These are phyloP conservation scores for Loxodonta africana DNA, from an alignment of 2,113 vertebrate genomes.

Conservation along the genomic window DNA sequence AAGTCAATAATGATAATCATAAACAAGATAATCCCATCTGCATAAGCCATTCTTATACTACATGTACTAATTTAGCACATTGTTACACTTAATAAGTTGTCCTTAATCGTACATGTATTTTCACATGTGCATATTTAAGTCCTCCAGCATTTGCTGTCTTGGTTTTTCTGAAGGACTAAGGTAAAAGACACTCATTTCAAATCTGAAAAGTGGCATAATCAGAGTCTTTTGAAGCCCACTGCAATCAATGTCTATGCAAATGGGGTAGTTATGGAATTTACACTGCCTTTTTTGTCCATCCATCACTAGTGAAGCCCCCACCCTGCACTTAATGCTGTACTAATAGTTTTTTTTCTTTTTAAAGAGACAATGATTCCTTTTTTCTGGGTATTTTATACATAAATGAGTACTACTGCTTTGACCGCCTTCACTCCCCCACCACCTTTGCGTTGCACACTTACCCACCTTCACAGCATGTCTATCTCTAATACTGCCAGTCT, in stretches of 20 bases:
- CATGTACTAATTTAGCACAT: slow-evolving; percentile 70
- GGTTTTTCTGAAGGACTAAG: slow-evolving; percentile 59
- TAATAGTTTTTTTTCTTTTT: slow-evolving; percentile 58
- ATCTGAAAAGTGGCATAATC: slow-evolving; percentile 67
- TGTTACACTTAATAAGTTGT: slow-evolving; percentile 77
- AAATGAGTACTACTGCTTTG: background rate
- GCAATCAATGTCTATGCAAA: slow-evolving; percentile 80
- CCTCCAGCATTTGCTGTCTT: slow-evolving; percentile 63
- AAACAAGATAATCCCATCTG: slow-evolving; percentile 75
- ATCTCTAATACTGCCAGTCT: background rate
- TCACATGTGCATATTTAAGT: slow-evolving; percentile 71
- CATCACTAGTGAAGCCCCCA: slow-evolving; percentile 38
- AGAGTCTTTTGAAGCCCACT: slow-evolving; percentile 73
- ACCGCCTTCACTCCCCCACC: background rate
- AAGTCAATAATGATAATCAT: slow-evolving; percentile 72
- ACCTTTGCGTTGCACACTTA: background rate
- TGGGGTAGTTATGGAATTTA: slow-evolving; percentile 65
- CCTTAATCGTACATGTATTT: slow-evolving; percentile 72
- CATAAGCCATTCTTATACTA: slow-evolving; percentile 37
- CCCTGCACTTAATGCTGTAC: slow-evolving; percentile 16
- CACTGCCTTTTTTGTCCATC: slow-evolving; percentile 66
- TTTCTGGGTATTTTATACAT: background rate
- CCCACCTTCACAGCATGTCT: too few relatives aligned
- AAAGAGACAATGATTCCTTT: slow-evolving; percentile 49
- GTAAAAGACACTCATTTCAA: slow-evolving; percentile 69